Evolutionary conservation across 2,888 invertebrate species (phyloP), one percentile per base, ranked within the genome.

Genomic region (Coenonympha arcania): DNA sequence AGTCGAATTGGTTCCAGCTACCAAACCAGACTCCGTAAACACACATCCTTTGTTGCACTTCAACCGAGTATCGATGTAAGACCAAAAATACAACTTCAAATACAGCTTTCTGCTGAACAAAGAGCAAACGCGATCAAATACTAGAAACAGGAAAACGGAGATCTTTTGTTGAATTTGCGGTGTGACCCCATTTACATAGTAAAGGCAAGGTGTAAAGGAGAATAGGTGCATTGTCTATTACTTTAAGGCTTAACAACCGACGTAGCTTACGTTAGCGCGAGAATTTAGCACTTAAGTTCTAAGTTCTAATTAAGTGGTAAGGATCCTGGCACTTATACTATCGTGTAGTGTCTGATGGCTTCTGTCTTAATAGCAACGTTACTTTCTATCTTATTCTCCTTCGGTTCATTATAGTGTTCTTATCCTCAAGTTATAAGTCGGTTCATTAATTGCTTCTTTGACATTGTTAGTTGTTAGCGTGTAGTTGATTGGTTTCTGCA

Each of bases 51-150:
- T 43, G 42, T 43, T n/a, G n/a, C n/a, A n/a, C n/a, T n/a, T 15
- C 31, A n/a, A 30, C 6, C 20, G 19, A 31, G 42, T 43, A 43
- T 43, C 42, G 31, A 43, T 20, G 15, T 31, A 43, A 43, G 18
- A 43, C 19, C 20, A 48, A 40, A 33, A 48, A 28, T 24, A 40
- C 48, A 33, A 31, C 16, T 41, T 33, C 24, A 26, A 48, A 40
- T 24, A 40, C 8, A 31, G 48, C 39, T 39, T 33, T 40, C 48
- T 18, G 5, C 20, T 31, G 39, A 24, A 40, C 40, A 48, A 48
- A 48, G 48, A 33, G 34, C 34, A 49, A 55, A 52, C 52, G 46
- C 54, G 42, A 43, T 55, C 48, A 48, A 54, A 54, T 52, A 55
- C 45, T 41, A 47, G 48, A 36, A 49, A 43, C 48, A 36, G 44